These are phyloP conservation scores for Holothuria leucospilota DNA, from an alignment of 53 echinoderm and acorn worm genomes.

Conservation along the genomic window DNA sequence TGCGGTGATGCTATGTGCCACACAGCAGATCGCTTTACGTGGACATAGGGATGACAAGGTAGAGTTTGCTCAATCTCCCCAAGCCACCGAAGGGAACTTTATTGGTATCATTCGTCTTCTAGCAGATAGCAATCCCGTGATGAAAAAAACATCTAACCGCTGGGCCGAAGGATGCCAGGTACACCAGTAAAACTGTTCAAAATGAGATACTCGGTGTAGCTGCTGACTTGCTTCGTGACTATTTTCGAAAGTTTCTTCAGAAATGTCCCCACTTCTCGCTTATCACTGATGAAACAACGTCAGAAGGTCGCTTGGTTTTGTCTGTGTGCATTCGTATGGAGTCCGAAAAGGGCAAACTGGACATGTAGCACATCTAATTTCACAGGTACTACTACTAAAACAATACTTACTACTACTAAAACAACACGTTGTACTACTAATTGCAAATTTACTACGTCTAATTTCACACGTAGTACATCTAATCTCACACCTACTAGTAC, in stretches of 20 bases:
- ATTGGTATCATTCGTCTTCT: constrained; percentile 36
- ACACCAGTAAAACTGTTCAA: constrained; percentile 37
- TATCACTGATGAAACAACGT: constrained; percentile 31
- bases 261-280: constrained; percentile 13
- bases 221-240: constrained; percentile 25
- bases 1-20: constrained; percentile 41
- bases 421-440: too few relatives aligned
- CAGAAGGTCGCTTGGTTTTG: constrained; percentile 14
- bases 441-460: too few relatives aligned
- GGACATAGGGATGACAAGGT: constrained; percentile 38
- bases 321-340: too few relatives aligned
- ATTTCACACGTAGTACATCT: too few relatives aligned
- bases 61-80: constrained; percentile 1
- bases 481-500: too few relatives aligned
- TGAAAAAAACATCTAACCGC: constrained; percentile 6
- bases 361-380: too few relatives aligned
- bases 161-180: constrained; percentile 42
- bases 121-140: constrained; percentile 21
- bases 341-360: too few relatives aligned
- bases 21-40: constrained; percentile 43
- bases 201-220: constrained; percentile 20
- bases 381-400: too few relatives aligned
- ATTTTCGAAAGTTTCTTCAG: constrained; percentile 19
- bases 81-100: constrained; percentile 28
- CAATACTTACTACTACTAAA: too few relatives aligned